phyloP scores from a whole-genome alignment of 1,140 invertebrate species.

The Macrocentrus cingulum region DNA sequence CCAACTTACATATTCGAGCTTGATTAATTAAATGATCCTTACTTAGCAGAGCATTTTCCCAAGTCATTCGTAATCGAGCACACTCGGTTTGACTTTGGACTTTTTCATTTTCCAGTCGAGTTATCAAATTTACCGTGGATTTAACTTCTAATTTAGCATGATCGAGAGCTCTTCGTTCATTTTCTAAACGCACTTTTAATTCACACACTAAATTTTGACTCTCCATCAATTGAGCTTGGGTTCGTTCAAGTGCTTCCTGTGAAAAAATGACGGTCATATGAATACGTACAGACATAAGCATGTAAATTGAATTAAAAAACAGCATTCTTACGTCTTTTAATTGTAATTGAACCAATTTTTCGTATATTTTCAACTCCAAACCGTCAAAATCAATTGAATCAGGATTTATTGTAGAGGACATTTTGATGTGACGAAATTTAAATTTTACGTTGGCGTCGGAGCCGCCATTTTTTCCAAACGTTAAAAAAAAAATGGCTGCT shows the following conservation, averaged over 20 bases:
- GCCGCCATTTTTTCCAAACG: too few relatives aligned
- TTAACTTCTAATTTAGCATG: conserved; percentile 40
- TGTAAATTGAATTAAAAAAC: conserved; percentile 11
- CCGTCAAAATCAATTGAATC: conserved; percentile 25
- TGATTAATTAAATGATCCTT: conserved; percentile 39
- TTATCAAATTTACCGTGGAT: conserved; percentile 30
- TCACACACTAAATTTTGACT: conserved; percentile 35
- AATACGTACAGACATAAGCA: not conserved
- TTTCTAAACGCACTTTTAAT: conserved; percentile 36
- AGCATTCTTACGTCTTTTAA: conserved; percentile 31
- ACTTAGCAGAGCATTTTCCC: conserved; percentile 36
- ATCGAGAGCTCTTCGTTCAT: conserved; percentile 36
- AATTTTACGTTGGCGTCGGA: too few relatives aligned
- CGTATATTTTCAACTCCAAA: conserved; percentile 36
- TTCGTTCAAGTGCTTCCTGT: conserved; percentile 35
- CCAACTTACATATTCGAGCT: conserved; percentile 30
- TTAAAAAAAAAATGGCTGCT: too few relatives aligned
- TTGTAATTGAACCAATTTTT: conserved; percentile 39
- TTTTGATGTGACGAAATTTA: too few relatives aligned
- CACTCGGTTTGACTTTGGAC: conserved; percentile 33
- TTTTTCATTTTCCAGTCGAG: conserved; percentile 43
- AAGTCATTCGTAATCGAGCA: conserved; percentile 39
- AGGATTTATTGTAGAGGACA: too few relatives aligned
- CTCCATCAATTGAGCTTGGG: conserved; percentile 36
- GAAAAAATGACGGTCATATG: not conserved